Evolutionary conservation across 1,140 invertebrate species (phyloP), one percentile per base, ranked within the genome.

Genomic region (Coelopa frigida): DNA sequence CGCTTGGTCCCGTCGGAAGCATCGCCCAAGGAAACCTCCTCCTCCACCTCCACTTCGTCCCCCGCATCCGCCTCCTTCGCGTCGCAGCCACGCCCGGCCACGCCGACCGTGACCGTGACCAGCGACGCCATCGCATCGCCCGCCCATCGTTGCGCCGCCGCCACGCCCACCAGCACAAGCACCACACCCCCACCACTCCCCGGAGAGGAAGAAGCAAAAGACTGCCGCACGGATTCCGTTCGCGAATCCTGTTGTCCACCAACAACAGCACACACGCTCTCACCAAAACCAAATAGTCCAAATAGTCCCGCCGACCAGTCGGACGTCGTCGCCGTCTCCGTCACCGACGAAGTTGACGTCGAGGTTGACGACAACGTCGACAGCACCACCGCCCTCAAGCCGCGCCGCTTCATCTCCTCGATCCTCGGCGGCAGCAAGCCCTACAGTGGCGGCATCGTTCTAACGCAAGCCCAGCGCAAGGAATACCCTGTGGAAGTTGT

Each of bases 381-480:
- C 33, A 50, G 56, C 10, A 54, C 55, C 49, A 53, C 59, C 20
- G 55, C 52, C 23, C 55, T 53, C 2, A 58, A 81, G 1, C 71
- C 79, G n/a, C n/a, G n/a, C 36, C 76, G 84, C 50, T 88, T 86
- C 58, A 84, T 84, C 33, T 86, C 83, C 3, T 85, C 84, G 7
- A 84, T 85, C 48, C 71, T 85, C 12, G 84, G 83, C 2, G 83
- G 83, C 3, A 83, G 85, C 56, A 75, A 83, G 20, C 84, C 84
- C 6, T 87, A 85, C 29, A 58, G 52, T 15, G 56, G 62, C 51
- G 73, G 81, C 50, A 77, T 79, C 33, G 80, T 88, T 2, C 68
- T 87, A 20, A 87, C 84, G 17, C 75, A 82, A 55, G 84, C 84
- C 3, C 83, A 87, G 70, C 76, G 84, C 46, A 87, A 87, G 69